Evolutionary conservation across 2,113 vertebrate species (phyloP), one percentile per base, ranked within the genome.

Genomic region (Macrotus californicus): DNA sequence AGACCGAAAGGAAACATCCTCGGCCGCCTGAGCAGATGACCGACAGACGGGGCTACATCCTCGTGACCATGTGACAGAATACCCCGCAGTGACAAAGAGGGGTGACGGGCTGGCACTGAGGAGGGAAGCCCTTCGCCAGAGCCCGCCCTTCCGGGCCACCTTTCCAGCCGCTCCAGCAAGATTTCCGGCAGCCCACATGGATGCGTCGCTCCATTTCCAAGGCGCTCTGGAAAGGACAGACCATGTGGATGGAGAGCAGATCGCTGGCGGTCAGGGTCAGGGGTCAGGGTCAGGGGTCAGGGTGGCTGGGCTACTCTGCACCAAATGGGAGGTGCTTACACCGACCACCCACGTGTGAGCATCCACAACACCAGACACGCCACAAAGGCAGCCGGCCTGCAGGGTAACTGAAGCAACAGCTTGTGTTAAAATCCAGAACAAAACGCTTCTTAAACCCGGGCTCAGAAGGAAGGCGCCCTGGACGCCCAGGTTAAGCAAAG

Each of bases 51-150:
- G 75, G 76, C 67, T 7, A 10, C 22, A 4, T 3, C 52, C 48
- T 3, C 1, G 18, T 2, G 39, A 24, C 52, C 59, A 7, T 2
- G 7, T 0, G 21, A 12, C 26, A 5, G 5, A 7, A 5, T 0
- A 9, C 34, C 50, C 5, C 31, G 22, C 50, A 7, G 75, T 0
- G 26, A 15, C 0, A 0, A 0, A 1, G 8, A 6, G 14, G 69
- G 13, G 4, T 1, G 2, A 13, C 29, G 3, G 34, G 34, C 66
- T 21, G 10, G 67, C 6, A 0, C 14, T 1, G 50, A 5, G 15
- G 50, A 36, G 26, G 2, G 77, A 4, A 29, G 11, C 29, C 36
- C 36, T 67, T 19, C 1, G 34, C 70, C 72, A 14, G 7, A 4
- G 73, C 43, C 73, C 16, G 8, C 73, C 41, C 6, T 18, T 16